Percentiles rank a stretch among this genome's conserved stretches.
These are phyloP conservation scores for Madoqua kirkii DNA, from an alignment of 2,113 vertebrate species.

Conservation along the genomic window DNA sequence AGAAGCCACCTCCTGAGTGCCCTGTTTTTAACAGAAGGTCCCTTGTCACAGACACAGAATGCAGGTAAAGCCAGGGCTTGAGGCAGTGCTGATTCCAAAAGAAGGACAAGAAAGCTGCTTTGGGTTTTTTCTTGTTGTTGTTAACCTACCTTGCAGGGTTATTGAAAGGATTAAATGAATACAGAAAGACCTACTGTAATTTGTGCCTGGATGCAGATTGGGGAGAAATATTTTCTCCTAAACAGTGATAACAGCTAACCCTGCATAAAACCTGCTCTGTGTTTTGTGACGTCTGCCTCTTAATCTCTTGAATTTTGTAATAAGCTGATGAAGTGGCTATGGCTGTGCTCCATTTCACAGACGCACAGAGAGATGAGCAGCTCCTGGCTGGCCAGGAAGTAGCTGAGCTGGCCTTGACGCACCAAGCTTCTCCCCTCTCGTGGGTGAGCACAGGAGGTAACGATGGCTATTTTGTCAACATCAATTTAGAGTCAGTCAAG, in stretches of 20 bases:
- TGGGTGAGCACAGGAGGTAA: accelerated
- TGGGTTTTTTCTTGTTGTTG: neutral
- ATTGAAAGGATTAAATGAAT: neutral
- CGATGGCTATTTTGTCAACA: neutral
- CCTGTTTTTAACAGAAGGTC: constrained; percentile 51
- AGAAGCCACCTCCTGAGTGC: neutral
- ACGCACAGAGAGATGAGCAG: accelerated
- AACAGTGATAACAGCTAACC: too few relatives aligned
- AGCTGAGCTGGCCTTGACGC: neutral
- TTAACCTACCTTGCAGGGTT: neutral
- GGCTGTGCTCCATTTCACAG: neutral
- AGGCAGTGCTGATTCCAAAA: neutral
- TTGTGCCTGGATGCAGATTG: neutral
- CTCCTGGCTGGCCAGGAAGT: neutral
- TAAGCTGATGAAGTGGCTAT: neutral
- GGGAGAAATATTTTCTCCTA: neutral
- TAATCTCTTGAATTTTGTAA: neutral
- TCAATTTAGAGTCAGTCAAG: neutral
- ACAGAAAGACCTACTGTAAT: neutral
- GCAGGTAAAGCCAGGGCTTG: neutral
- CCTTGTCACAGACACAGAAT: constrained; percentile 22
- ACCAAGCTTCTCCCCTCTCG: accelerated
- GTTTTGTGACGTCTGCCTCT: neutral
- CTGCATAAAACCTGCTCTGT: neutral
- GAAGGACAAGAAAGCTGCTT: neutral